Evolutionary conservation across 92 coral and sea anemone genomes (phyloP).

Genomic region (Actinernus sp.): DNA sequence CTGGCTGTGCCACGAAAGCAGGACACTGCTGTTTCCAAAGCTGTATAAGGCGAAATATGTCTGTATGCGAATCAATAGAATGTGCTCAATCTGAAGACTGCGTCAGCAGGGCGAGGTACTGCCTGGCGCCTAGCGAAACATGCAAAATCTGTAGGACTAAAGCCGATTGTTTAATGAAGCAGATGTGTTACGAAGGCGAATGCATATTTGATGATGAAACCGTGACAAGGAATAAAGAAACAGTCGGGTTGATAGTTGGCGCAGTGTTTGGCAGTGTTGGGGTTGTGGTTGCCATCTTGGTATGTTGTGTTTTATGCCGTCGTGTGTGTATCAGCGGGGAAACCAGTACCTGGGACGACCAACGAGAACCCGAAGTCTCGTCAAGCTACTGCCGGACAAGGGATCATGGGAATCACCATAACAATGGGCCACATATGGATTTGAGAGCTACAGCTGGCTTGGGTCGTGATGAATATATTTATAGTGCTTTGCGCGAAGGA

Average conservation of each 20-base stretch:
- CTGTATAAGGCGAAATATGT: too few relatives aligned
- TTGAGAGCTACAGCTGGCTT: background rate
- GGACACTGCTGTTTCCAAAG: too few relatives aligned
- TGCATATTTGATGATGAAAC: background rate
- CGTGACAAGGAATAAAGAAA: background rate
- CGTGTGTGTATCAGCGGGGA: background rate
- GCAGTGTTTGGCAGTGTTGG: slow-evolving; percentile 1
- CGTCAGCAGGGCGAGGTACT: too few relatives aligned
- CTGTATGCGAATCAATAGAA: too few relatives aligned
- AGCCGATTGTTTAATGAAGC: background rate
- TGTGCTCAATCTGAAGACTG: too few relatives aligned
- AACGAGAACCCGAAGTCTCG: background rate
- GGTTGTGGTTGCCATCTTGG: background rate
- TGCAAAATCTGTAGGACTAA: background rate
- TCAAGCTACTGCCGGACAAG: background rate
- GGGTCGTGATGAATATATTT: background rate
- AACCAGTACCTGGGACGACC: background rate
- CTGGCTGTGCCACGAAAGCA: too few relatives aligned
- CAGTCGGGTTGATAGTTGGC: background rate
- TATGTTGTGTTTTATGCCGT: background rate
- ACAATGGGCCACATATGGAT: background rate
- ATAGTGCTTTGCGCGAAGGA: background rate
- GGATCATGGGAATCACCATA: background rate
- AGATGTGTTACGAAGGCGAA: background rate
- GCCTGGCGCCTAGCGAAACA: background rate